Base-by-base conservation (phyloP, 1,140 invertebrate genomes). In the Caenorhabditis latens region DNA sequence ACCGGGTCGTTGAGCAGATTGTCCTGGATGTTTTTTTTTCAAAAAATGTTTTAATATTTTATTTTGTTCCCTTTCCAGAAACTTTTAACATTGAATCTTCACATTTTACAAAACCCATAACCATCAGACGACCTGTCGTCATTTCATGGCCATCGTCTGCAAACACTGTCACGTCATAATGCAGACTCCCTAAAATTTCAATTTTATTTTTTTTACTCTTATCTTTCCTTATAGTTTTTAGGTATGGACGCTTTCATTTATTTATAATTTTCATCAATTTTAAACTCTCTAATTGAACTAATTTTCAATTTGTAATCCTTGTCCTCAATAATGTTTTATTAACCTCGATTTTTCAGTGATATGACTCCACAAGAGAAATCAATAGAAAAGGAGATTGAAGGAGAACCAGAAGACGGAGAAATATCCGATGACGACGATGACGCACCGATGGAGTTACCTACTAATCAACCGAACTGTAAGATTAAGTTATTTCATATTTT, bases 341-440 rank as follows among this genome's bases (percentile, higher is more conserved):
- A 0, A 32, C 32, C 2, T 2, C 32, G 32, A 32, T 32, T 48
- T 71, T 71, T 46, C 67, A 79, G 71, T 79, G 42, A 24, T 4
- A 79, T 79, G 71, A 50, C 13, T 50, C 61, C n/a, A 1, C 19
- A 50, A 50, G n/a, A 48, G 4, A n/a, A 16, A 50, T 2, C 16
- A 5, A 19, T 24, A 40, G 19, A 43, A 50, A 50, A 19, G 9
- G 71, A 79, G 24, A 40, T 43, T 4, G 46, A 24, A 9, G 71
- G 53, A 7, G 21, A 11, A 13, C 71, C 50, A 4, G 71, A 79
- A 50, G 71, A 79, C 13, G 71, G 71, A 21, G 71, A 79, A 50
- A 79, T 79, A 50, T 42, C 40, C 9, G 71, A 79, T 21, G 71
- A 79, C 24, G 71, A 79, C 9, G 71, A 79, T 79, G 71, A 79